Percentiles rank a stretch among this genome's conserved stretches.
These are phyloP conservation scores for Tenthredo scrophulariae DNA, from an alignment of 2,888 invertebrate genomes.

Conservation along the genomic window DNA sequence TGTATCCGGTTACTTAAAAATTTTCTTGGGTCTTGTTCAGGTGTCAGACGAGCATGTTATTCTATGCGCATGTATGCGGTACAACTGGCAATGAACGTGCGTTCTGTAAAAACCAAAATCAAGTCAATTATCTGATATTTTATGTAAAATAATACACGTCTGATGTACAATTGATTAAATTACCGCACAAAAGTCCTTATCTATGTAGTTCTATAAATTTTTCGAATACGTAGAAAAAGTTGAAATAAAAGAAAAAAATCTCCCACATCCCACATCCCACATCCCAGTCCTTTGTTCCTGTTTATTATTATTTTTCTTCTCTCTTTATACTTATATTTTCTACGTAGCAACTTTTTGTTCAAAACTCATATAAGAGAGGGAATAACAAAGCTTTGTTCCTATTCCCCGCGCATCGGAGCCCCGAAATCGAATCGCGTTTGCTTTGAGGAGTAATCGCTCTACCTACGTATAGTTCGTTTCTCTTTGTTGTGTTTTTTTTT, in stretches of 20 bases:
- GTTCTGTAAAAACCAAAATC: background rate
- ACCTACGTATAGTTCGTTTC: constrained; percentile 35
- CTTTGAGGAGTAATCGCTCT: constrained; percentile 41
- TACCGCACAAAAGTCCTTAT: background rate
- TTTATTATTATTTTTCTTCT: background rate
- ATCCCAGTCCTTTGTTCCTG: background rate
- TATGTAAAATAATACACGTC: background rate
- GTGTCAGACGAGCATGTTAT: background rate
- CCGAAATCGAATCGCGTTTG: constrained; percentile 47
- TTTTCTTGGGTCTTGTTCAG: background rate
- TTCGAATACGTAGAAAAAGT: background rate
- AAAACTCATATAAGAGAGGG: constrained; percentile 4
- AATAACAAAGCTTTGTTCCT: constrained; percentile 36
- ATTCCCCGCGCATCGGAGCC: constrained; percentile 21
- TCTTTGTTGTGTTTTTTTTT: constrained; percentile 12
- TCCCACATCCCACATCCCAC: background rate
- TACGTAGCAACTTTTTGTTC: constrained; percentile 6
- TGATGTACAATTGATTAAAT: background rate
- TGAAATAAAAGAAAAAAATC: background rate
- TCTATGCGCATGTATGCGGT: no score
- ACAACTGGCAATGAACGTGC: background rate
- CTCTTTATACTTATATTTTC: background rate
- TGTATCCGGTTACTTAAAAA: constrained; percentile 40
- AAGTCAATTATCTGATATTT: constrained; percentile 9
- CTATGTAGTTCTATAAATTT: background rate